Evolutionary conservation across 92 coral and sea anemone genomes (phyloP).

Genomic region (Metridium senile): DNA sequence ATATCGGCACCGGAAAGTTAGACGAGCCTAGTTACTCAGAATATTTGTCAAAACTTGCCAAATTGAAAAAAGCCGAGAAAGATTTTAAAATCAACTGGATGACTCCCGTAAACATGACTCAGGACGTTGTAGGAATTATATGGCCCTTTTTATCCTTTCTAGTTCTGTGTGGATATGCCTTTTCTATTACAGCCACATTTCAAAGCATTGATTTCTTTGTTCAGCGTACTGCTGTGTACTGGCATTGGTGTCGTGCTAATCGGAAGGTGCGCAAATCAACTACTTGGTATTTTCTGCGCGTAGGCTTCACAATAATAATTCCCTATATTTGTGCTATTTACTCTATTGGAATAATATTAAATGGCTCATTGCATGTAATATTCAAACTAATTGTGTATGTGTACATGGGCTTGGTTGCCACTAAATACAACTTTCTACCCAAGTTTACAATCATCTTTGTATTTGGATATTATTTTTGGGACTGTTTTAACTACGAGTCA

Average conservation of each 20-base stretch:
- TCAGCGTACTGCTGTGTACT: too few species aligned
- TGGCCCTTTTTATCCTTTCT: too few species aligned
- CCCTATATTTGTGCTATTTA: background rate
- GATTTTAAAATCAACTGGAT: too few species aligned
- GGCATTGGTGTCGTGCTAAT: background rate
- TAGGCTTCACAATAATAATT: too few species aligned
- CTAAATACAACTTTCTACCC: background rate
- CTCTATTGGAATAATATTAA: background rate
- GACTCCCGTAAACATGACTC: too few species aligned
- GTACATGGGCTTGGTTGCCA: conserved; percentile 26
- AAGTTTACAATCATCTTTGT: background rate
- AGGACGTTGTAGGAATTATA: too few species aligned
- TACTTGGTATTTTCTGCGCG: too few species aligned
- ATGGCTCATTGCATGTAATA: background rate
- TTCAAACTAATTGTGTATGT: conserved; percentile 12
- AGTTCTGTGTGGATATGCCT: background rate
- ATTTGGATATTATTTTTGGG: conserved; percentile 14
- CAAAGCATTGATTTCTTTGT: background rate
- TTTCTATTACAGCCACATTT: background rate
- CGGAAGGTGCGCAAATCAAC: too few species aligned
- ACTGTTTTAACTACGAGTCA: conserved; percentile 7
- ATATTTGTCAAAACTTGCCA: too few species aligned
- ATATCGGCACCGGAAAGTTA: too few species aligned
- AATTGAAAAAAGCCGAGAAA: too few species aligned
- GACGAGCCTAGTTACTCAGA: too few species aligned